Evolutionary conservation across 2,888 invertebrate genomes (phyloP), one percentile per base, ranked within the genome.

Genomic region (Pelosia muscerda): DNA sequence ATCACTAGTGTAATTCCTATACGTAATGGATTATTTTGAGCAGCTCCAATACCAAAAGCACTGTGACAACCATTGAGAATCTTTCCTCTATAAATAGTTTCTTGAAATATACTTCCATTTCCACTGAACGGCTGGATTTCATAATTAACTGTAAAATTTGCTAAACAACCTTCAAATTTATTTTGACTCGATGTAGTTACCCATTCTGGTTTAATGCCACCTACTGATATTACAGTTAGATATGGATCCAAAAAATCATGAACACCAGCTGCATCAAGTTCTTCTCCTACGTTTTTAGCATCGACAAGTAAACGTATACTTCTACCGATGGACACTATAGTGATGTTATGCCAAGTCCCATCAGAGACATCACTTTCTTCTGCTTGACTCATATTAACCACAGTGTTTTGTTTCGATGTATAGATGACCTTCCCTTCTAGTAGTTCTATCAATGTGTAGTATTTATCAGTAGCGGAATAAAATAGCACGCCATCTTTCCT

Each of bases 201-300:
- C 81, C 96, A 95, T 79, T 96, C 96, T 25, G 95, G 90, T 82
- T 96, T 96, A 0, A 96, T 96, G 11, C 98, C 98, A 55, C 99
- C 99, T 55, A 99, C 90, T 3, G 97, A 96, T 66, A 99, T 90
- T 6, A 96, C 95, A 0, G 97, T 97, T 63, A 99, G 92, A 85
- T 98, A 98, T 0, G 99, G 98, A 90, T 98, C 98, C 49, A 98
- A 95, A 86, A 98, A 98, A 86, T 98, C 98, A 86, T 99, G 99
- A 0, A 98, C 97, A 4, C 98, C 97, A 19, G 97, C 97, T 0
- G 97, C 95, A 85, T 98, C 98, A 6, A 98, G 93, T 87, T 98
- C 98, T 84, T 98, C 98, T 0, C 98, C 98, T 1, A 97, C 96
- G 74, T 96, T 95, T 38, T 91, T 91, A 26, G 95, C 96, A 86